Conservation (phyloP, 1,140 invertebrate species). For the Ptiloglossa arizonensis region DNA sequence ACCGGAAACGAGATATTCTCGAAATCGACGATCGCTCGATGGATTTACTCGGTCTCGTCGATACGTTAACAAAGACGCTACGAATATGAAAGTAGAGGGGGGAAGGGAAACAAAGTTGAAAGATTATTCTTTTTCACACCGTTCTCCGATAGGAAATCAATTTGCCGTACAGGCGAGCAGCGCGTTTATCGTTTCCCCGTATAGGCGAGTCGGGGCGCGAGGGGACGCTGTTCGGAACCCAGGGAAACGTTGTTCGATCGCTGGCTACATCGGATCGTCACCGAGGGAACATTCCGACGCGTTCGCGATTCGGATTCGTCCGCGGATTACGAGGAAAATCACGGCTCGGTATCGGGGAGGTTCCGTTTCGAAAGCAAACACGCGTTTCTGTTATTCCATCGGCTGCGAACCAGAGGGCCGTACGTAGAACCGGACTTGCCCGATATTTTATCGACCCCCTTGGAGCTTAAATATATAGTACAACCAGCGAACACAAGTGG, state of each 20-base stretch:
- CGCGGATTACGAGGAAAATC: constrained; percentile 65
- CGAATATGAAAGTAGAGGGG: no score
- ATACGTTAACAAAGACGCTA: no score
- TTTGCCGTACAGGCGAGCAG: neutral
- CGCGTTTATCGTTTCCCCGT: constrained; percentile 18
- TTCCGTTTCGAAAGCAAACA: constrained; percentile 66
- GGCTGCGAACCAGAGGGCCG: constrained; percentile 55
- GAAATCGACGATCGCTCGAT: no score
- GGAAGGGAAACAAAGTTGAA: neutral
- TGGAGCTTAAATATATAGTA: constrained; percentile 39
- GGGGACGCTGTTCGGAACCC: neutral
- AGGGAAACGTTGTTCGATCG: constrained; percentile 47
- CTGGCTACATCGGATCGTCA: constrained; percentile 43
- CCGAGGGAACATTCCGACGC: constrained; percentile 51
- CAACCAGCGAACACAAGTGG: constrained; percentile 30
- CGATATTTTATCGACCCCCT: constrained; percentile 63
- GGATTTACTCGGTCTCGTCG: no score
- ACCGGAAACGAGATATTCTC: no score
- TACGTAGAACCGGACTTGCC: constrained; percentile 52
- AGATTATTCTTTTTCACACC: no score
- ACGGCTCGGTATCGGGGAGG: constrained; percentile 45
- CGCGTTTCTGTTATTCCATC: constrained; percentile 67
- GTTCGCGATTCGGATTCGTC: constrained; percentile 48
- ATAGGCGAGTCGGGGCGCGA: no score
- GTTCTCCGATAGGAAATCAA: constrained; percentile 20